Evolutionary conservation across 2,113 vertebrate genomes (phyloP), one percentile per base, ranked within the genome.

Genomic region (Phocoena phocoena): DNA sequence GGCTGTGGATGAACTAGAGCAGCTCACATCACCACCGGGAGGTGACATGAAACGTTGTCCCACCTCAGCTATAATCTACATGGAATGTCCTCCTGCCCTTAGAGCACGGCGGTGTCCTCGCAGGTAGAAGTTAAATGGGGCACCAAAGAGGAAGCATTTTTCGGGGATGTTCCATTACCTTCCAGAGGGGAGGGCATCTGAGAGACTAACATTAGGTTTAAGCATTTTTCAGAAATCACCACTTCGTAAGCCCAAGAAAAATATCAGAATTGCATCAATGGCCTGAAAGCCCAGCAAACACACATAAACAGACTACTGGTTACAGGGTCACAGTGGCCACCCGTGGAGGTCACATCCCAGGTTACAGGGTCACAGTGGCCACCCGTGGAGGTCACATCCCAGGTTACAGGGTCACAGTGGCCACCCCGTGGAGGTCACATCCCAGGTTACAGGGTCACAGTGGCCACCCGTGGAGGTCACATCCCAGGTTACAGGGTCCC

Each of bases 321-420:
- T 12, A 9, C 28, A 12, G 12, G 8, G 28, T 33, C 44, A n/a
- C 20, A 17, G 5, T 0, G 1, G 13, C 4, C 8, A 17, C 18
- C 47, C 47, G 0, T 7, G 1, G 36, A 33, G 8, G 41, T 6
- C 36, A 13, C 1, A 0, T 1, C 5, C 20, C 21, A 1, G 21
- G 20, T 47, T 47, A 47, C 44, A 44, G 44, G 44, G 44, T 47
- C 44, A 47, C 44, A 47, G 2, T 47, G 44, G 44, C 44, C 44
- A 47, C 44, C 44, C 44, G 10, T 47, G 44, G 44, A 47, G 44
- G 44, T 47, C 44, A 47, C 44, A 47, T 47, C 44, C 44, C 44
- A 47, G 44, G 44, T 44, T 44, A 44, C 44, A 44, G 44, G 41
- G 41, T 44, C 41, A 0, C 41, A 44, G 41, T 10, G 44, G 44